A percentile compares a stretch with the other conserved stretches of the same genome.
Conservation (phyloP, 1,140 invertebrate genomes). For the Cardiocondyla obscurior region DNA sequence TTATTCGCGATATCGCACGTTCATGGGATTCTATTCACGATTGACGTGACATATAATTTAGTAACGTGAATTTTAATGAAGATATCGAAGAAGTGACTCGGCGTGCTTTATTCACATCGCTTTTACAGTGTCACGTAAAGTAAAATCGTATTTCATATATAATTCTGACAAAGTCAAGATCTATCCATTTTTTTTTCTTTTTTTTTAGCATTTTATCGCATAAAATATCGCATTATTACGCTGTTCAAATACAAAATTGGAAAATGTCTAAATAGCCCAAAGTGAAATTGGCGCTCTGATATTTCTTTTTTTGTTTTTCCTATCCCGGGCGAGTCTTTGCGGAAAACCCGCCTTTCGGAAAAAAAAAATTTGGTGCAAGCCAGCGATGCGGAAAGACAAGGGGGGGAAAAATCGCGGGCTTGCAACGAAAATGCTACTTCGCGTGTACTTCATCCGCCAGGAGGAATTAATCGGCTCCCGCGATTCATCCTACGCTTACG, state of each 20-base stretch:
- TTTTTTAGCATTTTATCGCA: not conserved
- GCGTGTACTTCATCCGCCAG: constrained; percentile 11
- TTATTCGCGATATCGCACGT: not conserved
- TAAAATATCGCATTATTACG: not conserved
- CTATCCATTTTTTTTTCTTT: too few relatives aligned
- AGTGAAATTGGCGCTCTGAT: not conserved
- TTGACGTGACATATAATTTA: not conserved
- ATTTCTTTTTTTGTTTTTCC: not conserved
- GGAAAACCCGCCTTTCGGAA: not conserved
- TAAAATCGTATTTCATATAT: not conserved
- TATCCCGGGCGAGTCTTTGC: not conserved
- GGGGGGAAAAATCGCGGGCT: constrained; percentile 1
- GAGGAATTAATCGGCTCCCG: constrained; percentile 40
- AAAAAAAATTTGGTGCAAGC: constrained; percentile 6
- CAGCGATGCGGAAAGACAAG: not conserved
- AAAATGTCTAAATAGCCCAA: constrained; percentile 5
- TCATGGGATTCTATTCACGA: not conserved
- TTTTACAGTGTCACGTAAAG: not conserved
- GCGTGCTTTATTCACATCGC: not conserved
- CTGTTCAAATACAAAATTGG: not conserved
- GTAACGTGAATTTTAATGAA: not conserved
- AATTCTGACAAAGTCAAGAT: too few relatives aligned
- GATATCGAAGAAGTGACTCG: not conserved
- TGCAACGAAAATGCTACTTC: constrained; percentile 12
- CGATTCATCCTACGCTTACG: constrained; percentile 12